Evolutionary conservation across 2,797 vertebrate genomes (phyloP).

Genomic region (Neopelma chrysocephalum): DNA sequence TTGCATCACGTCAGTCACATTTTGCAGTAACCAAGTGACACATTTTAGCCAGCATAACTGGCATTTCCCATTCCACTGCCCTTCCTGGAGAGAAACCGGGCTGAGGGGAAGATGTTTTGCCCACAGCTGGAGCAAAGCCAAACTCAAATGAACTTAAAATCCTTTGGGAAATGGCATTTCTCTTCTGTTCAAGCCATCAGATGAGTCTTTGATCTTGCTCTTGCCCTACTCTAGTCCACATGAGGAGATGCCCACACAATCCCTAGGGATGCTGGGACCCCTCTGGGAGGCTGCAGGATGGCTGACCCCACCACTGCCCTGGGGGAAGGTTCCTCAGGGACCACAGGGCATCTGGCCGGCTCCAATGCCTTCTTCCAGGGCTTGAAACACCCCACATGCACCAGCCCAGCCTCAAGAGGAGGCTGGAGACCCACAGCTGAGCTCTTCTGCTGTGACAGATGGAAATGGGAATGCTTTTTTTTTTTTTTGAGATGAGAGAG

Average conservation of each 20-base stretch:
- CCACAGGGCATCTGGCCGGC: background rate
- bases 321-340: background rate
- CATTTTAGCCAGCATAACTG: background rate
- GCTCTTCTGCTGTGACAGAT: background rate
- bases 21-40: background rate
- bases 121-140: background rate
- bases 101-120: background rate
- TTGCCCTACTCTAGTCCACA: background rate
- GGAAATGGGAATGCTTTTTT: background rate
- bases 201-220: background rate
- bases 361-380: background rate
- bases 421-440: background rate
- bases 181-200: background rate
- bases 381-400: background rate
- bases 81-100: background rate
- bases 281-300: background rate
- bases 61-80: background rate
- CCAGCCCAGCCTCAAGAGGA: background rate
- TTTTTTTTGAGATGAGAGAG: background rate
- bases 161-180: background rate
- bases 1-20: background rate
- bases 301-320: rapidly evolving
- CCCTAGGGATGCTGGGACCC: background rate
- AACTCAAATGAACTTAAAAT: background rate
- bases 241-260: background rate